Evolutionary conservation across 2,888 invertebrate genomes (phyloP), one percentile per base, ranked within the genome.

Genomic region (Aphodius granarius): DNA sequence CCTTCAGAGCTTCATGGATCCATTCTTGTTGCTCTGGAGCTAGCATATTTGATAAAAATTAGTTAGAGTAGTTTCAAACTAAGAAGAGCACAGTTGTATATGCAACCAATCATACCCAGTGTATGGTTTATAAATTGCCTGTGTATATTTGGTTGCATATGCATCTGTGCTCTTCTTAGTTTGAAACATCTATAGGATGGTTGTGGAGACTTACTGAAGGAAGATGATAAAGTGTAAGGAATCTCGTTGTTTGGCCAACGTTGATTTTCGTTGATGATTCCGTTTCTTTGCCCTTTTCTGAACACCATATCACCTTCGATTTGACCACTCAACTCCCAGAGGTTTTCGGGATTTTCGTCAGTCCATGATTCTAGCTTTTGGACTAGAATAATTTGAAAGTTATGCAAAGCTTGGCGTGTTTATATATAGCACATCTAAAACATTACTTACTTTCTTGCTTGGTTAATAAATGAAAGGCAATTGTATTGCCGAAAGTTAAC

Each of bases 321-420:
- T 18, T 79, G 78, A 17, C 79, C 79, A 73, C 79, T 79, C 23
- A 79, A 68, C 68, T 79, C 77, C 79, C 79, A 79, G n/a, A 79
- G 75, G 18, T 79, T 79, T 75, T 79, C 76, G 17, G 74, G 68
- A 43, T 78, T 77, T n/a, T 71, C 73, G 21, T 78, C 78, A 2
- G 72, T 78, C 78, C 78, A 78, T 22, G 63, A 23, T 16, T 21
- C 18, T 21, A 77, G 71, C 19, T 68, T 71, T 68, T 73, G 23
- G 6, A 66, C 76, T 78, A 63, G 17, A 75, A 76, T 6, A n/a
- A n/a, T n/a, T n/a, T n/a, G n/a, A n/a, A n/a, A n/a, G n/a, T n/a
- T n/a, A n/a, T n/a, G n/a, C n/a, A n/a, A n/a, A n/a, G n/a, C n/a
- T n/a, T n/a, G n/a, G n/a, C n/a, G n/a, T n/a, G n/a, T n/a, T n/a